A percentile compares a stretch with the other conserved stretches of the same genome.
Conservation (phyloP, 2,888 invertebrate species). For the Copidosoma aretas region DNA sequence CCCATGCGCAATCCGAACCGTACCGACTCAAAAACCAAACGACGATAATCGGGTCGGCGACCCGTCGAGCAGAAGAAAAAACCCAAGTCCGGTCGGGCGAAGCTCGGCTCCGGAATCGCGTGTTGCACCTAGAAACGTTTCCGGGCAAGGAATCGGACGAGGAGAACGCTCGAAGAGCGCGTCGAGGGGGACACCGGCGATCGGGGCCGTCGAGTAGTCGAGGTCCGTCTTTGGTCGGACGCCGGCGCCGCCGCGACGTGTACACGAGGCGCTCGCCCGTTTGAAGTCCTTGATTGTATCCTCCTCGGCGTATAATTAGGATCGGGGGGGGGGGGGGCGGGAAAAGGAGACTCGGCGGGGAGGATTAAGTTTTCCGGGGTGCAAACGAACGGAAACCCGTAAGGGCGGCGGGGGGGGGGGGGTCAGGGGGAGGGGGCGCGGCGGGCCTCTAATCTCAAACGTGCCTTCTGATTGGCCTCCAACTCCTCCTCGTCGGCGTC, state of each 20-base stretch:
- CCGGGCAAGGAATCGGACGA: no score
- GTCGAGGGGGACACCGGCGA: neutral
- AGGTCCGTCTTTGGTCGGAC: conserved; percentile 28
- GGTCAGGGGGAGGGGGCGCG: conserved; percentile 50
- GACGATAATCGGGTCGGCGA: no score
- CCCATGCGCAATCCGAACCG: no score
- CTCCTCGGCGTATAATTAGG: conserved; percentile 45
- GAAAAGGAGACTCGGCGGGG: conserved; percentile 34
- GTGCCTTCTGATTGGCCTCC: conserved; percentile 56
- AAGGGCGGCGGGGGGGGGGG: conserved; percentile 45
- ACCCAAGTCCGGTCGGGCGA: no score
- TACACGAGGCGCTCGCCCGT: conserved; percentile 18
- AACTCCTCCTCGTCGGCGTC: no score
- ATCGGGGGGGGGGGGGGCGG: conserved; percentile 24
- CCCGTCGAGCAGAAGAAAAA: no score
- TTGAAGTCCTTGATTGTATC: conserved; percentile 49
- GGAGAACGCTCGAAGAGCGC: no score
- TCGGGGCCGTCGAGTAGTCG: conserved; percentile 29
- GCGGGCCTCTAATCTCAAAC: conserved; percentile 60
- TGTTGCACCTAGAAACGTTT: no score
- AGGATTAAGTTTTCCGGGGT: conserved; percentile 51
- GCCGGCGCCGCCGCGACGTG: neutral
- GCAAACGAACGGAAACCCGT: conserved; percentile 36
- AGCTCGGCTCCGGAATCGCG: no score
- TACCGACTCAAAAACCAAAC: no score